Evolutionary conservation across 2,113 vertebrate genomes (phyloP).

Genomic region (Dicentrarchus labrax): DNA sequence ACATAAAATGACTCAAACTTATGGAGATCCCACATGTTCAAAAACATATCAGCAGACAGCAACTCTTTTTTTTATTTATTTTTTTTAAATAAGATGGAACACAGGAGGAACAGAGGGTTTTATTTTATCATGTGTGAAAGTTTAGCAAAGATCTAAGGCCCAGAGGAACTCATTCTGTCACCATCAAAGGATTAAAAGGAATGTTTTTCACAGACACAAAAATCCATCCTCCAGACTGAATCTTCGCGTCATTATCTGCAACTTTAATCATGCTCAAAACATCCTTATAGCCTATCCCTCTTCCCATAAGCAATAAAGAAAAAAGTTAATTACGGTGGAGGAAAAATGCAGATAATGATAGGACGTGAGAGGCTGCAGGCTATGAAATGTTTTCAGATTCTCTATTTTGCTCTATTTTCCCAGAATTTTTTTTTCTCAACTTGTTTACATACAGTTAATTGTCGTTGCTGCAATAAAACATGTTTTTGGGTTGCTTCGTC

Average conservation of each 20-base stretch:
- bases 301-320: constrained; percentile 84
- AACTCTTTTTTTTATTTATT: constrained; percentile 1
- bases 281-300: constrained; percentile 72
- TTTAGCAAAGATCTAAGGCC: constrained; percentile 64
- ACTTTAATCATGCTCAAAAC: constrained; percentile 82
- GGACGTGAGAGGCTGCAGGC: constrained; percentile 78
- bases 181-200: constrained; percentile 64
- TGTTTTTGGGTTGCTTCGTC: constrained; percentile 60
- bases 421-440: constrained; percentile 61
- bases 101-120: constrained; percentile 38
- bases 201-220: constrained; percentile 71
- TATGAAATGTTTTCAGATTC: constrained; percentile 78
- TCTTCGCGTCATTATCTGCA: constrained; percentile 73
- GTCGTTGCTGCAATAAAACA: constrained; percentile 70
- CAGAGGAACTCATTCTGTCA: constrained; percentile 62
- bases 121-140: constrained; percentile 73
- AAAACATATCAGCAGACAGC: constrained; percentile 56
- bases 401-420: constrained; percentile 70
- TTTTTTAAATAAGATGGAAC: constrained; percentile 33
- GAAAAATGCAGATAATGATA: constrained; percentile 86
- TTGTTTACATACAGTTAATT: constrained; percentile 83
- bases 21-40: constrained; percentile 77
- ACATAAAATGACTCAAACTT: constrained; percentile 75
- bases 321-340: constrained; percentile 81
- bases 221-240: constrained; percentile 57